phyloP scores from a whole-genome alignment of 1,140 invertebrate genomes.

The Hesperophylax magnus region DNA sequence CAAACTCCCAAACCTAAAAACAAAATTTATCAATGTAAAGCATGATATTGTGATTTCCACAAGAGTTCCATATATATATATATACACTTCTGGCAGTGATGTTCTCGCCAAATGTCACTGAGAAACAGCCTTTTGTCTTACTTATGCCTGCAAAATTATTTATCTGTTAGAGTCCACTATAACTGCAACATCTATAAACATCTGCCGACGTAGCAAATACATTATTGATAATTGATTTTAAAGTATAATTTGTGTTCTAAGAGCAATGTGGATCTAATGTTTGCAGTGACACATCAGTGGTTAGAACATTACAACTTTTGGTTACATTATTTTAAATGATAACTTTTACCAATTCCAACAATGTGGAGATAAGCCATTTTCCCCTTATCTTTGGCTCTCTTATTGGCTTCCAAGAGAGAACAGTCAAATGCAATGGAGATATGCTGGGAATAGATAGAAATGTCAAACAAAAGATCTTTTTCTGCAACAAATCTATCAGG shows the following conservation, averaged over 20 bases:
- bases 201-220: too few relatives aligned
- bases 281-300: too few relatives aligned
- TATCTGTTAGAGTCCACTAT: too few relatives aligned
- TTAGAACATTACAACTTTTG: too few relatives aligned
- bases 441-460: constrained; percentile 59
- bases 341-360: constrained; percentile 63
- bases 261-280: too few relatives aligned
- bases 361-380: constrained; percentile 62
- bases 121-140: too few relatives aligned
- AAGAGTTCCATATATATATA: too few relatives aligned
- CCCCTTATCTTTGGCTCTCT: constrained; percentile 58
- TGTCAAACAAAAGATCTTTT: constrained; percentile 57
- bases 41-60: too few relatives aligned
- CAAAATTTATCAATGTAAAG: neutral
- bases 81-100: neutral
- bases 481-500: constrained; percentile 26
- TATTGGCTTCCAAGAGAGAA: constrained; percentile 60
- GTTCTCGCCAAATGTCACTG: neutral
- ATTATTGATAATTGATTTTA: too few relatives aligned
- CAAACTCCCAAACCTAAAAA: constrained; percentile 69
- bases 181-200: too few relatives aligned
- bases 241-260: too few relatives aligned
- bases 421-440: constrained; percentile 60
- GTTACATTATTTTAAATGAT: neutral
- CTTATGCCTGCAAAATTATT: too few relatives aligned